Percentiles rank a stretch among this genome's conserved stretches.
Conservation (phyloP, 2,888 invertebrate genomes). For the Dimorphilus gyrociliatus region DNA sequence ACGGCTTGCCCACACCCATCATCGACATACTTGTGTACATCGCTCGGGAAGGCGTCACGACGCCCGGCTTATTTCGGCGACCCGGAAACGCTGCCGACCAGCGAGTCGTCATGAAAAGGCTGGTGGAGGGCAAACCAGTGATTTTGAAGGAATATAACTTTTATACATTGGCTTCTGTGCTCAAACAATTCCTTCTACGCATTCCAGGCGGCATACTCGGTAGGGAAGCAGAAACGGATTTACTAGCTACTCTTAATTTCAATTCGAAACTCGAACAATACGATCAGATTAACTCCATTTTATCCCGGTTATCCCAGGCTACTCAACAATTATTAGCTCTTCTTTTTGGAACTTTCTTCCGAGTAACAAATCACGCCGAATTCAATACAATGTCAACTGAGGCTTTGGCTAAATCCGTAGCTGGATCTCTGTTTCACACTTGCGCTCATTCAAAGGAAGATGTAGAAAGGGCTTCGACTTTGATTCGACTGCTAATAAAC, state of each 20-base stretch:
- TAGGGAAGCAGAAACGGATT: slow-evolving; percentile 66
- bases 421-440: slow-evolving; percentile 35
- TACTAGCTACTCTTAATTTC: slow-evolving; percentile 71
- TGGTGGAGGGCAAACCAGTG: slow-evolving; percentile 32
- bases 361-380: slow-evolving; percentile 33
- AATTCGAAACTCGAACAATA: slow-evolving; percentile 66
- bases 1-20: slow-evolving; percentile 86
- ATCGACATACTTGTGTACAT: slow-evolving; percentile 34
- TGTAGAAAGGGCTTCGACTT: neutral
- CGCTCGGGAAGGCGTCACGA: slow-evolving; percentile 34
- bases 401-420: slow-evolving; percentile 34
- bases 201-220: slow-evolving; percentile 93
- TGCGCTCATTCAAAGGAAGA: slow-evolving; percentile 19
- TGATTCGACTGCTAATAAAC: slow-evolving; percentile 55
- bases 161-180: slow-evolving; percentile 90
- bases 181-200: slow-evolving; percentile 91
- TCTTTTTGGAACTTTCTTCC: slow-evolving; percentile 71
- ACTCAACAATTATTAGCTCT: slow-evolving; percentile 73
- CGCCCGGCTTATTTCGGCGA: slow-evolving; percentile 34
- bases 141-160: slow-evolving; percentile 40
- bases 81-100: slow-evolving; percentile 34
- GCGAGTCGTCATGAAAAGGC: slow-evolving; percentile 25
- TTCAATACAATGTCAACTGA: slow-evolving; percentile 36
- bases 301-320: slow-evolving; percentile 8
- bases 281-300: slow-evolving; percentile 60